Evolutionary conservation across 2,888 invertebrate genomes (phyloP), one percentile per base, ranked within the genome.

Genomic region (Parnassius mnemosyne): DNA sequence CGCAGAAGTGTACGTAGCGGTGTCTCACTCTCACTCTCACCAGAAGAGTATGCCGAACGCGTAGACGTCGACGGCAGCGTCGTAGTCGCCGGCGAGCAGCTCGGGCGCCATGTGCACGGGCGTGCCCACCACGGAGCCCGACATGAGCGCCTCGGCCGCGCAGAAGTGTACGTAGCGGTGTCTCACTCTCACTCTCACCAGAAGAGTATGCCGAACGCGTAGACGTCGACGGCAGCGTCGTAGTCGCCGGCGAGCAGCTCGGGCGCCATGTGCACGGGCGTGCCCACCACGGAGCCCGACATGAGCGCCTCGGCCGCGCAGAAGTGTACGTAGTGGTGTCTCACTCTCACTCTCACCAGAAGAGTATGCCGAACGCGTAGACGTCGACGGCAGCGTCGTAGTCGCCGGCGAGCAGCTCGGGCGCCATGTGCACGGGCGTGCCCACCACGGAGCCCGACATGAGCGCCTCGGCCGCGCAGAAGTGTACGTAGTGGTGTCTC

Each of bases 61-160:
- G 78, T 97, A 97, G 0, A 97, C 95, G 76, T 97, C 97, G 10
- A 97, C 97, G 65, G 94, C 94, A 66, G 94, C 95, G 78, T 96
- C 96, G 75, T 97, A 97, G 66, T 94, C 93, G 0, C 97, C 96
- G 12, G 94, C 94, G 65, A 97, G 92, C 57, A 97, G 90, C 81
- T 97, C 97, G 0, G 97, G 97, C 16, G 97, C 97, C 97, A 97
- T 97, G 83, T 97, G 97, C 64, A 74, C 96, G 0, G 97, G 97
- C 3, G 96, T 96, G 53, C 96, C 97, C 34, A 97, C 97, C 65
- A 97, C 94, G 67, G 96, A 97, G 46, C 97, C 97, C 0, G 96
- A 96, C 94, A 97, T 96, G 93, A 97, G 96, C 1, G 97, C 96
- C 79, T 96, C 96, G 2, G 96, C 96, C 67, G 97, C 96, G 77